A percentile compares a stretch with the other conserved stretches of the same genome.
Evolutionary conservation across 2,113 vertebrate genomes (phyloP).

Genomic region (Neopipo cinnamomea): DNA sequence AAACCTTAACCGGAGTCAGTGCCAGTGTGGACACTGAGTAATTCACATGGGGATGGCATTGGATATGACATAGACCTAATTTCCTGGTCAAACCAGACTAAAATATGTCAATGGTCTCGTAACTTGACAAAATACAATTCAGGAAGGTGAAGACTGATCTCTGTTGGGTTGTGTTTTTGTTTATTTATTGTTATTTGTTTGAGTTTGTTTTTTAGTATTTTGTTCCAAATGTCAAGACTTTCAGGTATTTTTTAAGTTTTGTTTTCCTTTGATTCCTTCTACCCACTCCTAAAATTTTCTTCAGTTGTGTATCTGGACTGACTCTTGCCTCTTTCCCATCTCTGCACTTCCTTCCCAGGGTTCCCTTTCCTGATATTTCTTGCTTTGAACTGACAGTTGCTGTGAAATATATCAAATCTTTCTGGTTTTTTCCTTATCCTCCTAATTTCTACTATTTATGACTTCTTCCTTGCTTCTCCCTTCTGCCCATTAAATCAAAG

Average conservation of each 20-base stretch:
- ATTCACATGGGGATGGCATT: neutral
- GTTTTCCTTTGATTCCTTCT: neutral
- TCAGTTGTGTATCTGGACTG: neutral
- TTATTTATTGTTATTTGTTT: neutral
- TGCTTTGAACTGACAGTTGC: neutral
- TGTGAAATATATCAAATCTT: neutral
- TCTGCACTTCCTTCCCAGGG: neutral
- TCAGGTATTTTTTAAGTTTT: neutral
- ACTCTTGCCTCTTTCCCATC: neutral
- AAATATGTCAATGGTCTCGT: rapidly evolving
- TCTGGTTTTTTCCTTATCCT: neutral
- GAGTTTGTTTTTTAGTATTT: neutral
- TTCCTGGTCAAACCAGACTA: neutral
- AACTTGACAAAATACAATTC: neutral
- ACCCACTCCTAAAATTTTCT: neutral
- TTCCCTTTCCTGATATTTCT: neutral
- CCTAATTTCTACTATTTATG: neutral
- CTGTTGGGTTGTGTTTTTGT: neutral
- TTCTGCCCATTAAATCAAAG: neutral
- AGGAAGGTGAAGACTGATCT: neutral
- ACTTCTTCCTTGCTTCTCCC: neutral
- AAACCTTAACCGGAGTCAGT: neutral
- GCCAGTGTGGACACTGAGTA: neutral
- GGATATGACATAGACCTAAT: rapidly evolving
- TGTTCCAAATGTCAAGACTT: neutral